A percentile compares a stretch with the other conserved stretches of the same genome.
Conservation (phyloP, 2,888 invertebrate species). For the Aphodius sticticus region DNA sequence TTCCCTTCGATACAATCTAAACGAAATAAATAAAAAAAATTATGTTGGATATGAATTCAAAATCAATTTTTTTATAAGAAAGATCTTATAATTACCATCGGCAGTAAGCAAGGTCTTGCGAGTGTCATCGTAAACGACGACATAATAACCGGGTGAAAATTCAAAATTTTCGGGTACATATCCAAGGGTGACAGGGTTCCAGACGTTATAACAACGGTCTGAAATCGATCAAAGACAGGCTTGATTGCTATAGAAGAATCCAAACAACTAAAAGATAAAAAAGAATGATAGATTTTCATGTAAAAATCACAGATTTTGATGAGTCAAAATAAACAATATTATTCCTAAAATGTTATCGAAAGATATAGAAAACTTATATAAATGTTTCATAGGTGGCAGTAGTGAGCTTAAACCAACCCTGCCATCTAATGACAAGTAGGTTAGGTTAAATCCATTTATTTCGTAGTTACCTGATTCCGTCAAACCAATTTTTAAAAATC, state of each 20-base stretch:
- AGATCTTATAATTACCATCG: constrained; percentile 74
- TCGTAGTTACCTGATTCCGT: too few relatives aligned
- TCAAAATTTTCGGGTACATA: constrained; percentile 99
- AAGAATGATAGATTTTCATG: neutral
- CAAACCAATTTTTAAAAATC: too few relatives aligned
- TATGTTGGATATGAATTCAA: constrained; percentile 14
- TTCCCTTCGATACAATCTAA: constrained; percentile 96
- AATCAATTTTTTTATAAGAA: constrained; percentile 12
- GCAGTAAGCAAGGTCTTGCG: constrained; percentile 93
- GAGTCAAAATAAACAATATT: too few relatives aligned
- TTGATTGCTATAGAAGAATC: constrained; percentile 99
- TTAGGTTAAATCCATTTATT: too few relatives aligned
- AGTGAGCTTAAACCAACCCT: too few relatives aligned
- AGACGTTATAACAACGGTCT: constrained; percentile 97
- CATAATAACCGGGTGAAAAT: constrained; percentile 97
- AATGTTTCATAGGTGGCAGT: neutral
- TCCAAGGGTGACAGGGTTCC: constrained; percentile 97
- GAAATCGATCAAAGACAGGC: constrained; percentile 96
- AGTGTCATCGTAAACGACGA: constrained; percentile 99
- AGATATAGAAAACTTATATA: too few relatives aligned
- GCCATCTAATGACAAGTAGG: too few relatives aligned
- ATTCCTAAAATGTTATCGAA: too few relatives aligned
- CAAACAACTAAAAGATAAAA: constrained; percentile 80
- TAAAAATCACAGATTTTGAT: too few relatives aligned
- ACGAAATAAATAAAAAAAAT: constrained; percentile 44